Evolutionary conservation across 2,113 vertebrate species (phyloP).

Genomic region (Scortum barcoo): DNA sequence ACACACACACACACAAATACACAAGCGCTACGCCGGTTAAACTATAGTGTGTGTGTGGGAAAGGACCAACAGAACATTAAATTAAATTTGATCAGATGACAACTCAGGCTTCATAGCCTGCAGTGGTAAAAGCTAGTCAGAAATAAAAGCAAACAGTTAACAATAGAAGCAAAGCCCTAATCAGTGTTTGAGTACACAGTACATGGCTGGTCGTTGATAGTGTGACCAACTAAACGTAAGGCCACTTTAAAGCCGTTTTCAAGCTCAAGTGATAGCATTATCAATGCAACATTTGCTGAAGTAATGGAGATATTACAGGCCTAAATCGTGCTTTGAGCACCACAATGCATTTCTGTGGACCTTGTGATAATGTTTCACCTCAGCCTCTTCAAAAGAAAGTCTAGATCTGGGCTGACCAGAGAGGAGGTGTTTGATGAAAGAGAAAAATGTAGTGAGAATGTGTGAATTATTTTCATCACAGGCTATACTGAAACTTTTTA

Average conservation of each 20-base stretch:
- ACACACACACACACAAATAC: background rate
- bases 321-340: slow-evolving; percentile 13
- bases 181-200: slow-evolving; percentile 32
- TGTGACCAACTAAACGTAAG: slow-evolving; percentile 42
- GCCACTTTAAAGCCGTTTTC: slow-evolving; percentile 53
- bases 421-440: background rate
- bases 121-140: slow-evolving; percentile 5
- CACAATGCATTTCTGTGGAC: background rate
- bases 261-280: slow-evolving; percentile 34
- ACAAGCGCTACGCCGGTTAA: background rate
- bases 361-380: slow-evolving; percentile 35
- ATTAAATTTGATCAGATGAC: slow-evolving; percentile 59
- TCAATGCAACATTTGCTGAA: slow-evolving; percentile 49
- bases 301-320: slow-evolving; percentile 41
- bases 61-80: slow-evolving; percentile 34
- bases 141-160: slow-evolving; percentile 44
- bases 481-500: background rate
- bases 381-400: slow-evolving; percentile 18
- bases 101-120: slow-evolving; percentile 29
- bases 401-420: background rate
- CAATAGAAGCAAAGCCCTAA: slow-evolving; percentile 24
- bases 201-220: slow-evolving; percentile 31
- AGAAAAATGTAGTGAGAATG: background rate
- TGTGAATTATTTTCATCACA: background rate
- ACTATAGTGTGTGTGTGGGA: slow-evolving; percentile 6